Base-by-base conservation (phyloP, 2,113 vertebrate genomes). In the Percina caprodes region DNA sequence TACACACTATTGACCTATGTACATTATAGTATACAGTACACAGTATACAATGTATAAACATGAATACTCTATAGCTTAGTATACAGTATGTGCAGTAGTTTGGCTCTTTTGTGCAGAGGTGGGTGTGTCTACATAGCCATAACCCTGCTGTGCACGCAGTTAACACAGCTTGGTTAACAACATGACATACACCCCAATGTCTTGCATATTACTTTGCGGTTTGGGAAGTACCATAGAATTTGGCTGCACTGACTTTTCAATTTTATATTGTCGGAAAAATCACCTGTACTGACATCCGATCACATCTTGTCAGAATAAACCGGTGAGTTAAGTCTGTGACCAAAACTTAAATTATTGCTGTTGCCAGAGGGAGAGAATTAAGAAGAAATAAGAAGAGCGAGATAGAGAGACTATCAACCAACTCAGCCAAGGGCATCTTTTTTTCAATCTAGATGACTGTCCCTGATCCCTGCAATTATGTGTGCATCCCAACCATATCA, bases 371-470 rank as follows among this genome's bases (percentile, higher is more conserved):
- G 63, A 83, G 6, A 21, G 4, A 74, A 63, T 72, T 33, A 48
- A 3, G 15, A 65, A 88, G 15, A 65, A 88, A 75, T 59, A 55
- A 71, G 23, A 30, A 70, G 72, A 21, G 19, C 10, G 10, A 77
- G 59, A 66, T 9, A 66, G 35, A 48, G 51, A 76, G 55, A 24
- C 23, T 71, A 45, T 76, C 66, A 78, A 1, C 69, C 49, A 86
- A 19, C 42, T 55, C 52, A 84, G 76, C 79, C 88, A 90, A 89
- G 86, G 89, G 71, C 87, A 90, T 87, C 79, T 85, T 75, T 68
- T 21, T 35, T 24, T 74, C 24, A 66, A 92, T 92, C 85, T 81
- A 58, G 68, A 92, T 80, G 55, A 75, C 85, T 83, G 73, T 83
- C 82, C 58, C 69, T 78, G 81, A 89, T 89, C 71, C 74, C 24